Base-by-base conservation (phyloP, 2,888 invertebrate genomes). In the Allygus modestus region DNA sequence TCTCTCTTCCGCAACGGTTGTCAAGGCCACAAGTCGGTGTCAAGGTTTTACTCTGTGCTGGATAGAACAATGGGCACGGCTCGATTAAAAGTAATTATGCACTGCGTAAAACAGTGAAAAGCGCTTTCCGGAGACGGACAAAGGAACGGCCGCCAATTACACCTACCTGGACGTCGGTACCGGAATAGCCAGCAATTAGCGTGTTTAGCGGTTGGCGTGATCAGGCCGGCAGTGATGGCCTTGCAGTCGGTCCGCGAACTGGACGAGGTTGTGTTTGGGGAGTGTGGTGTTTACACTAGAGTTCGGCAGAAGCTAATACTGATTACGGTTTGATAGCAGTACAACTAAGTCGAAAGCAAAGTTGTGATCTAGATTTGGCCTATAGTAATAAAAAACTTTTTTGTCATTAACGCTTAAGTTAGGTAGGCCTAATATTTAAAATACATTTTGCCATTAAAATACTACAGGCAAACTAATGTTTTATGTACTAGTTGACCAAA, bases 1-100 rank as follows among this genome's bases (percentile, higher is more conserved):
- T 15, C 9, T 11, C 54, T 54, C 20, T 54, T 54, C 54, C 54
- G 23, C 54, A 54, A 54, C 54, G 11, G 11, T 17, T 12, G 54
- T 23, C 54, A 54, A 54, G 54, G 54, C 9, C 23, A 15, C 54
- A 23, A 15, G 5, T 54, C 23, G 20, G 46, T 54, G 54, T 54
- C 54, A 54, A 54, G 54, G 54, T 54, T 54, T 46, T 23, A 20
- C 54, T 9, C 46, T 17, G 17, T 17, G 2, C 37, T 37, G 46
- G 2, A 20, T 54, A n/a, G 20, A 54, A 54, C 54, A 54, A 54
- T 54, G 54, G 54, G 20, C 54, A 54, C 54, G 46, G 46, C 17
- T 17, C 9, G 54, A 54, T 54, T 54, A 54, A 54, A 54, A 1
- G 54, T 54, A 20, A 54, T 54, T 54, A 54, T 23, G 54, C 54